Base-by-base conservation (phyloP, 2,113 vertebrate genomes). In the Ictidomys tridecemlineatus region DNA sequence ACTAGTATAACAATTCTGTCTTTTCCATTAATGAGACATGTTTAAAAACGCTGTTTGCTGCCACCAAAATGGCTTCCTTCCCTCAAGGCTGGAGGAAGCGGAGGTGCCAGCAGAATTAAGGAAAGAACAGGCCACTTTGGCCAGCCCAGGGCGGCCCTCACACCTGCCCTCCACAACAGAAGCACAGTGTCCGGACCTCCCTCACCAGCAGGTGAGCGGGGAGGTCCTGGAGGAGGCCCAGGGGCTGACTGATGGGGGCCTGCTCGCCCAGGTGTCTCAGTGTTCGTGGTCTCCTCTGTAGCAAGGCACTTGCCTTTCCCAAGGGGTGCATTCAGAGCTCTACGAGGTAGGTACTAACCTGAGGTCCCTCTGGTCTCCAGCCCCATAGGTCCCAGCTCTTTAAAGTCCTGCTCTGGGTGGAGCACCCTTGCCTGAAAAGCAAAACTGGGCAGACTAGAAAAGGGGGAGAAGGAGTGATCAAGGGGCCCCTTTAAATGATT, bases 11-110 rank as follows among this genome's bases (percentile, higher is more conserved):
- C 63, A 17, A 13, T 91, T 56, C 28, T 79, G 32, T 34, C 45
- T 89, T n/a, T 51, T 17, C 96, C 42, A 5, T 85, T 91, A 77
- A 51, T 24, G 86, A 93, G 34, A 69, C n/a, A 58, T 63, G 30
- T 76, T 78, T 84, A 76, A 69, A 69, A 69, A 7, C 77, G 53
- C 69, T 89, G n/a, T 22, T 86, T 67, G 87, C 45, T 70, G 37
- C 32, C 30, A 70, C 84, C 61, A 56, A 83, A 79, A 39, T 11
- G 42, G 28, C 48, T 91, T 51, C 86, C 51, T 87, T 86, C 42
- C 51, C 79, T 53, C n/a, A 67, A 48, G 37, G 16, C 34, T n/a
- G 67, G 20, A 7, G 14, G 93, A 42, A 24, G 45, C 13, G 8
- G 67, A 34, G 18, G 42, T 58, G 24, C 16, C 69, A 17, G 16